Evolutionary conservation across 2,888 invertebrate species (phyloP).

Genomic region (Aphodius granarius): DNA sequence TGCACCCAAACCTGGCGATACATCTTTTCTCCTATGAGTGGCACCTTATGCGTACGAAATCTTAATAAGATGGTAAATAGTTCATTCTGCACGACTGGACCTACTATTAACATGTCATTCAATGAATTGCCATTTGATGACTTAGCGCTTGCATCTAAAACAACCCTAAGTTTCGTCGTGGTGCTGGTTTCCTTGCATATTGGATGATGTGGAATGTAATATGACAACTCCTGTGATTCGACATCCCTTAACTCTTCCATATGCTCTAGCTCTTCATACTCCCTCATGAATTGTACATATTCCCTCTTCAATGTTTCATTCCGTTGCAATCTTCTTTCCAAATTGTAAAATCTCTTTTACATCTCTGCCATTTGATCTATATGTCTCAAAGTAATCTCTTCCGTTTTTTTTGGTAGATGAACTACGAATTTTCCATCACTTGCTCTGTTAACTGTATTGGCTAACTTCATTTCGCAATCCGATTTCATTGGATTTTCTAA

Average conservation of each 20-base stretch:
- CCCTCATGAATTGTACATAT: slow-evolving; percentile 23
- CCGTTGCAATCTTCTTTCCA: slow-evolving; percentile 27
- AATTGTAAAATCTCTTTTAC: slow-evolving; percentile 22
- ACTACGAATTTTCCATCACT: slow-evolving; percentile 25
- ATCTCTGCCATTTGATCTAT: slow-evolving; percentile 19
- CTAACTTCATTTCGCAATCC: slow-evolving; percentile 12
- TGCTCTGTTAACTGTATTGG: slow-evolving; percentile 2
- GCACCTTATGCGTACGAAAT: slow-evolving; percentile 18
- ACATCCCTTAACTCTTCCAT: slow-evolving; percentile 18
- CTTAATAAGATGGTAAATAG: slow-evolving; percentile 16
- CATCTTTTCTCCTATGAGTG: slow-evolving; percentile 26
- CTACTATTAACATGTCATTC: slow-evolving; percentile 16
- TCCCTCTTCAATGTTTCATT: slow-evolving; percentile 17
- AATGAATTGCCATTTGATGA: slow-evolving; percentile 12
- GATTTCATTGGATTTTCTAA: neutral
- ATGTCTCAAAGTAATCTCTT: slow-evolving; percentile 20
- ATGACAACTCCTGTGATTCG: neutral
- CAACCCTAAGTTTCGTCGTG: slow-evolving; percentile 9
- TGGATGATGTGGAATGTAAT: slow-evolving; percentile 21
- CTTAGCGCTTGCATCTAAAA: slow-evolving; percentile 21
- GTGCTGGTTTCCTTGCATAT: slow-evolving; percentile 8
- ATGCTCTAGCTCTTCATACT: slow-evolving; percentile 20
- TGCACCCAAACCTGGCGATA: slow-evolving; percentile 25
- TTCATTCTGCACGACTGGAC: slow-evolving; percentile 16
- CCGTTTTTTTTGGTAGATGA: slow-evolving; percentile 23